phyloP scores from a whole-genome alignment of 2,113 vertebrate genomes.

The Cichladusa arquata region DNA sequence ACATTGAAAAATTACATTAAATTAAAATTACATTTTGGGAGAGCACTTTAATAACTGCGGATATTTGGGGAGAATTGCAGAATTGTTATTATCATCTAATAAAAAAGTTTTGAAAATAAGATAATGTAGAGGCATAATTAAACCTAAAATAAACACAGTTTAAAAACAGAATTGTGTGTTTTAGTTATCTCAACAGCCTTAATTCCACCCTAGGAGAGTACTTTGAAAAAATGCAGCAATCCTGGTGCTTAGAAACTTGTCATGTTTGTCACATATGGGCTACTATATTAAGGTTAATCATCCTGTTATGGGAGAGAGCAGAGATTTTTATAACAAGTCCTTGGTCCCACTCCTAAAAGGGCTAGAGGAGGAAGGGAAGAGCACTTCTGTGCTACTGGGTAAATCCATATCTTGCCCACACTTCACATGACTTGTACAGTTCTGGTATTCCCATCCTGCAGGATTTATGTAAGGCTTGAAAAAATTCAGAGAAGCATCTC shows the following conservation, averaged over 20 bases:
- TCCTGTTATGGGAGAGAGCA: background rate
- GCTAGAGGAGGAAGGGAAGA: background rate
- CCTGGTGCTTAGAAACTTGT: background rate
- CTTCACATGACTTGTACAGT: background rate
- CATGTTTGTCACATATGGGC: background rate
- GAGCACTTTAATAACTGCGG: constrained; percentile 6
- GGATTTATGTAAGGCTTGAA: background rate
- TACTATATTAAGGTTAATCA: background rate
- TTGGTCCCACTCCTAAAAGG: background rate
- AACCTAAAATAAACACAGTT: background rate
- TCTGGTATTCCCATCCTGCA: background rate
- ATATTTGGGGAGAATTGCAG: background rate
- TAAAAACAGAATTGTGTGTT: background rate
- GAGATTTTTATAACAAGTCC: background rate
- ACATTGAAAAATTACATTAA: background rate
- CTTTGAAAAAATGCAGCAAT: background rate
- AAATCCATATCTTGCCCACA: background rate
- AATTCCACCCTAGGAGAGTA: background rate
- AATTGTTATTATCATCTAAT: background rate
- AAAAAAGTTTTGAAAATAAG: background rate
- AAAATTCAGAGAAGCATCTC: background rate
- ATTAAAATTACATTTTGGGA: background rate
- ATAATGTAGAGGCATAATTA: background rate
- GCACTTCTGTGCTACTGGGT: background rate
- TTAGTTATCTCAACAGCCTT: background rate